Evolutionary conservation across 2,888 invertebrate genomes (phyloP).

Genomic region (Brachypterus glaber): DNA sequence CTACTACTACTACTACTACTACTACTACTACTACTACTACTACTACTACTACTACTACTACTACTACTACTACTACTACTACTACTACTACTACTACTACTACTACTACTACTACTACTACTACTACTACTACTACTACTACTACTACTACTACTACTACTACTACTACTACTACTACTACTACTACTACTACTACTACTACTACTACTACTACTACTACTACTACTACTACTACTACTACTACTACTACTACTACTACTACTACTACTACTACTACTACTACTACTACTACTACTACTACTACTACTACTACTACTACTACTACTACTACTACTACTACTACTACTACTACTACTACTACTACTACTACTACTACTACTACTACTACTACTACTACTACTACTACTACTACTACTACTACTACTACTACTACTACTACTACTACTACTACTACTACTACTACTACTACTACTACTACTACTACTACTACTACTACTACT

Average conservation of each 20-base stretch:
- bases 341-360: slow-evolving; percentile 2
- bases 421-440: slow-evolving; percentile 2
- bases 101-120: slow-evolving; percentile 2
- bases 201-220: slow-evolving; percentile 2
- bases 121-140: slow-evolving; percentile 2
- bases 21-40: slow-evolving; percentile 2
- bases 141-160: slow-evolving; percentile 2
- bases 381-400: slow-evolving; percentile 2
- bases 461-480: slow-evolving; percentile 2
- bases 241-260: slow-evolving; percentile 2
- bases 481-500: slow-evolving; percentile 2
- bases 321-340: slow-evolving; percentile 2
- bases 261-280: slow-evolving; percentile 2
- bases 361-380: slow-evolving; percentile 2
- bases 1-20: slow-evolving; percentile 2
- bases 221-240: slow-evolving; percentile 2
- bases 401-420: slow-evolving; percentile 2
- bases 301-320: slow-evolving; percentile 2
- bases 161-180: slow-evolving; percentile 2
- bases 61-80: slow-evolving; percentile 2
- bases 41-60: slow-evolving; percentile 2
- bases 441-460: slow-evolving; percentile 2
- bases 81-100: slow-evolving; percentile 2
- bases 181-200: slow-evolving; percentile 2
- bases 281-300: slow-evolving; percentile 2